Evolutionary conservation across 1,140 invertebrate genomes (phyloP), one percentile per base, ranked within the genome.

Genomic region (Platorchestia sp.): DNA sequence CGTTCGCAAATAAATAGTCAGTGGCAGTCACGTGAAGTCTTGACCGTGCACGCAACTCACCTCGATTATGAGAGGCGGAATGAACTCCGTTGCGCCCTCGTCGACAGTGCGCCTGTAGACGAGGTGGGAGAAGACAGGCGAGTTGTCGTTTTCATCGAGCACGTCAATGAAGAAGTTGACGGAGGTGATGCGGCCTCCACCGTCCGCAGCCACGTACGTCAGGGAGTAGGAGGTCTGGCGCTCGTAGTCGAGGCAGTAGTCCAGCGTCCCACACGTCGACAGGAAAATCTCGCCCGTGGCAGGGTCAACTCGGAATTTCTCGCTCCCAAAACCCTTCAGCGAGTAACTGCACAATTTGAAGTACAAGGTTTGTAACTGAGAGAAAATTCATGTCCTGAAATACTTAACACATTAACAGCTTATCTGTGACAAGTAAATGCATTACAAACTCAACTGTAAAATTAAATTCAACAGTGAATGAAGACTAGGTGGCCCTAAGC

Each of bases 91-190:
- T 0, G 98, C 98, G 14, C 98, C 98, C 96, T 98, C 98, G 96
- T 98, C 97, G 53, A 98, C 98, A 22, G 98, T 98, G 95, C 98
- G 97, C 90, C 98, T 98, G 96, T 99, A 99, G 95, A 98, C 98
- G 0, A 97, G 96, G 47, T 98, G 97, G 95, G 98, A 98, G 97
- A 99, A 99, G 0, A 97, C 96, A 0, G 99, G 99, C 86, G 98
- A 97, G 96, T 99, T 99, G 97, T 99, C 99, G 97, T 99, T 99
- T 0, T 98, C 98, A 97, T 99, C 98, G 10, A 98, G 96, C 0
- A 98, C 97, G 89, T 98, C 98, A 22, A 99, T 97, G 36, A 98
- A 96, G 41, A 97, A 97, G 47, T 96, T 96, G 40, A 97, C 97
- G 27, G 97, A 97, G 27, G 97, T 96, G 22, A 97, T 96, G 86